Percentiles rank a stretch among this genome's conserved stretches.
Evolutionary conservation across 2,888 invertebrate species (phyloP).

Genomic region (Pilophorus perplexus): DNA sequence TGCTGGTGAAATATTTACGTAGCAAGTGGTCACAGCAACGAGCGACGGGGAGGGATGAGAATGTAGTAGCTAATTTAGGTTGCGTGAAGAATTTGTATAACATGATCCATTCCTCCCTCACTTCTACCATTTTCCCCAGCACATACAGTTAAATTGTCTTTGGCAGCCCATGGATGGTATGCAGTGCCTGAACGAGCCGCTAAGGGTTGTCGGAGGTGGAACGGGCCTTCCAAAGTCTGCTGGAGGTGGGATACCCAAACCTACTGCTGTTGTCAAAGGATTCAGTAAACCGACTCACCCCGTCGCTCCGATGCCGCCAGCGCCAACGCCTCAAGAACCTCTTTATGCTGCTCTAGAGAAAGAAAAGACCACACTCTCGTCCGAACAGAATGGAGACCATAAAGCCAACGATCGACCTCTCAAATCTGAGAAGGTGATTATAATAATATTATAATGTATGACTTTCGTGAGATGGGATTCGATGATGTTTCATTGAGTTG

Average conservation of each 20-base stretch:
- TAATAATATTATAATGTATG: too few relatives aligned
- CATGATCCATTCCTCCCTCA: too few relatives aligned
- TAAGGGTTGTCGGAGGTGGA: conserved; percentile 51
- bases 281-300: conserved; percentile 66
- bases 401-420: conserved; percentile 11
- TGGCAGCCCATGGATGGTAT: conserved; percentile 28
- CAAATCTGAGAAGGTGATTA: conserved; percentile 34
- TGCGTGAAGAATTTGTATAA: too few relatives aligned
- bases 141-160: too few relatives aligned
- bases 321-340: conserved; percentile 31
- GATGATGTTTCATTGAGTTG: too few relatives aligned
- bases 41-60: too few relatives aligned
- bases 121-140: too few relatives aligned
- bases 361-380: conserved; percentile 30
- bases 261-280: conserved; percentile 88
- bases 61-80: too few relatives aligned
- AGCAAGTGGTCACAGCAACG: too few relatives aligned
- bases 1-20: too few relatives aligned
- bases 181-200: conserved; percentile 50
- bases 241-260: conserved; percentile 78
- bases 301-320: conserved; percentile 49
- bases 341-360: conserved; percentile 40
- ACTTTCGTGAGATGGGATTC: too few relatives aligned
- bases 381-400: background rate
- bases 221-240: conserved; percentile 22